Percentiles rank a stretch among this genome's conserved stretches.
Conservation (phyloP, 2,113 vertebrate species). For the Saccopteryx bilineata region DNA sequence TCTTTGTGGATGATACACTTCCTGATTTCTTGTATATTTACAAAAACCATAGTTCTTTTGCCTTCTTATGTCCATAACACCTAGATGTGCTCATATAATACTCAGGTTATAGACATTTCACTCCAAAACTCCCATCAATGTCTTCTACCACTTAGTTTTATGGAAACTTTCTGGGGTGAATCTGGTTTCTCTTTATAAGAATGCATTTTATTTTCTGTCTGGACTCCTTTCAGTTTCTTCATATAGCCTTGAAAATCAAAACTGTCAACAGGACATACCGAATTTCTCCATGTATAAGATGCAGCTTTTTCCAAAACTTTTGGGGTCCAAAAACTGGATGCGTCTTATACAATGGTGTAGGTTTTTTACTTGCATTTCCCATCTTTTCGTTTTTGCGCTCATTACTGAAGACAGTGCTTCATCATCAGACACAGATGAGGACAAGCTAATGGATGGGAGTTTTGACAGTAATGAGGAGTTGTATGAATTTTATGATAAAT, state of each 20-base stretch:
- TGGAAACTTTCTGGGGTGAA: not conserved
- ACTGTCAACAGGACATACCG: not conserved
- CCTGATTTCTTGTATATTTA: not conserved
- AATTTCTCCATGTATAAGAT: not conserved
- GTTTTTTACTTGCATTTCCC: too few relatives aligned
- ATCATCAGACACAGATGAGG: too few relatives aligned
- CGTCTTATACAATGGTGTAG: too few relatives aligned
- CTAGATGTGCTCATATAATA: not conserved
- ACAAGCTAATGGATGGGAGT: too few relatives aligned
- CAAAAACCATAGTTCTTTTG: not conserved
- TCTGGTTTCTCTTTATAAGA: constrained; percentile 4
- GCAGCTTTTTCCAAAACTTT: too few relatives aligned
- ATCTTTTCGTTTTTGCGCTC: too few relatives aligned
- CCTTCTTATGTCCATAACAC: not conserved
- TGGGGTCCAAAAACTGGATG: too few relatives aligned
- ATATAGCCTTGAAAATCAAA: constrained; percentile 8
- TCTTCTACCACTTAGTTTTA: constrained; percentile 9
- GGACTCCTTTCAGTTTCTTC: constrained; percentile 1
- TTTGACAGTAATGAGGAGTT: too few relatives aligned
- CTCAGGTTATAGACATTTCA: not conserved
- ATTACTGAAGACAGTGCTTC: too few relatives aligned
- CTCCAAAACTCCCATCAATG: not conserved
- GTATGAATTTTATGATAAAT: too few relatives aligned
- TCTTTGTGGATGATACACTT: not conserved
- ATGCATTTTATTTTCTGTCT: not conserved